Conservation (phyloP, 2,888 invertebrate genomes). For the Drosophila koepferae region DNA sequence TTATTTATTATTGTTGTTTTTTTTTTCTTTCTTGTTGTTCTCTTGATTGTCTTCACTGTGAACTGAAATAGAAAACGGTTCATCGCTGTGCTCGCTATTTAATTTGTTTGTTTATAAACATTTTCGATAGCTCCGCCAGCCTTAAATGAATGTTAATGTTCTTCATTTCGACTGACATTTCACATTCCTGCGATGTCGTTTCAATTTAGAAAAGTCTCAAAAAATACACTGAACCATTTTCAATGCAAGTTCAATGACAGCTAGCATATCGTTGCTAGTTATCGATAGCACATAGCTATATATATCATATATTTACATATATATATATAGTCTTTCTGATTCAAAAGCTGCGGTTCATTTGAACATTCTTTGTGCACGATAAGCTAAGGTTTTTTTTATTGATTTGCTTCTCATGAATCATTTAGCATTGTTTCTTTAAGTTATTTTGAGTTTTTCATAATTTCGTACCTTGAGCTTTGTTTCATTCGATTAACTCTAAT, state of each 20-base stretch:
- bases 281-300: background rate
- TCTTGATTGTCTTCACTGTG: slow-evolving; percentile 19
- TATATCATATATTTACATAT: background rate
- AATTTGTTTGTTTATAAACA: slow-evolving; percentile 64
- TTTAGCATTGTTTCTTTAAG: background rate
- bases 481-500: no score
- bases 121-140: slow-evolving; percentile 22
- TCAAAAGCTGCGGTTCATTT: slow-evolving; percentile 21
- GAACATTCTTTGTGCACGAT: background rate
- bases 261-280: no score
- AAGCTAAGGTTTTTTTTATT: background rate
- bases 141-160: slow-evolving; percentile 1
- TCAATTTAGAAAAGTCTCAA: background rate
- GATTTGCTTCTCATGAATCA: background rate
- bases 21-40: background rate
- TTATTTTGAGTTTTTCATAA: no score
- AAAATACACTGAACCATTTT: background rate
- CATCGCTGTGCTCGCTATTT: slow-evolving; percentile 25
- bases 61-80: slow-evolving; percentile 17
- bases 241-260: no score
- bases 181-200: background rate
- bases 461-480: no score
- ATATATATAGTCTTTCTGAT: background rate
- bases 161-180: slow-evolving; percentile 1
- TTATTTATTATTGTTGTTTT: slow-evolving; percentile 25